Conservation (phyloP, 2,797 vertebrate species). For the Artibeus jamaicensis region DNA sequence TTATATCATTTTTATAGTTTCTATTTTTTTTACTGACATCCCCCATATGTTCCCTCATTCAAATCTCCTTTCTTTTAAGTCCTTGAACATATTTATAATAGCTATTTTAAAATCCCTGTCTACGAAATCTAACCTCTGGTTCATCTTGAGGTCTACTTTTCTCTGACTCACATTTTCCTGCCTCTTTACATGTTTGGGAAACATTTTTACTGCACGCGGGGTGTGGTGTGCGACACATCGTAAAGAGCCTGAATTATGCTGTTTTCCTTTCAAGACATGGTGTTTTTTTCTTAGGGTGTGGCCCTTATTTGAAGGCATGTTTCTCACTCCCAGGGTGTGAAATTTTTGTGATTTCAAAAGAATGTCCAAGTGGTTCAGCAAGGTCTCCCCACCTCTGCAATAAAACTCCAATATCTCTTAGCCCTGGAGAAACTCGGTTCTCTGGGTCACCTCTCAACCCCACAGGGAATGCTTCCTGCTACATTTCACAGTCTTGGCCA, state of each 20-base stretch:
- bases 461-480: not conserved
- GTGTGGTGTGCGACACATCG: not conserved
- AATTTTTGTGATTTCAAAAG: not conserved
- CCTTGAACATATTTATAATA: not conserved
- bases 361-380: not conserved
- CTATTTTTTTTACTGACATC: not conserved
- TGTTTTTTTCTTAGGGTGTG: not conserved
- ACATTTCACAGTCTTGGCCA: not conserved
- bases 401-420: no score
- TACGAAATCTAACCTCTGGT: not conserved
- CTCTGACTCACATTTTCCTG: not conserved
- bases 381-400: not conserved
- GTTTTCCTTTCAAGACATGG: not conserved
- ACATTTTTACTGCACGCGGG: not conserved
- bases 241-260: not conserved
- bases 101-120: not conserved
- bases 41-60: not conserved
- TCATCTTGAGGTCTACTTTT: not conserved
- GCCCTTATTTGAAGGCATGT: not conserved
- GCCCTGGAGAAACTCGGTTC: not conserved
- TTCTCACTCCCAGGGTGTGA: not conserved
- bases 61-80: not conserved
- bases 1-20: not conserved
- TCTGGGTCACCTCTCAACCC: not conserved
- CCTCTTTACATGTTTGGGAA: not conserved